Evolutionary conservation across 2,113 vertebrate species (phyloP), one percentile per base, ranked within the genome.

Genomic region (Gambusia holbrooki): DNA sequence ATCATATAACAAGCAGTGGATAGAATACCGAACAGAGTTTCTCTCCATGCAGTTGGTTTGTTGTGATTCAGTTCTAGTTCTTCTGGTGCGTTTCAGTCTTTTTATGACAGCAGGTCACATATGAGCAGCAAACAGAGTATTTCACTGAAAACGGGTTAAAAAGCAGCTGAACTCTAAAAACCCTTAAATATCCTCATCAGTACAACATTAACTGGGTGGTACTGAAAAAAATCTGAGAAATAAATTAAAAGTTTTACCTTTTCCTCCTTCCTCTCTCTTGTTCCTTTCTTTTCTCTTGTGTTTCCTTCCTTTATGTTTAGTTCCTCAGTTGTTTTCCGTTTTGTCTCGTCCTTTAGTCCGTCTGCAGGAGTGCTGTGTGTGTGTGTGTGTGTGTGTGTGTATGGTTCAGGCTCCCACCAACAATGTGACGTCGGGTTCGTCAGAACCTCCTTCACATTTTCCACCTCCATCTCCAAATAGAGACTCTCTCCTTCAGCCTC

Each of bases 401-500:
- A 61, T 29, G 48, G 71, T 25, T 74, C 14, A 58, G 63, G 64
- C 58, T 79, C 82, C 64, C 64, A 75, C 76, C 70, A 77, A 74
- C 80, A 79, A 40, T 73, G 80, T 88, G 90, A 87, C 92, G 87
- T 84, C 74, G 63, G 71, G 90, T 37, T 73, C 25, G 32, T 72
- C 80, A 66, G 63, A 82, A 33, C 85, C 81, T 71, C 73, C 64
- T 68, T 62, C 61, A 58, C 40, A 3, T 70, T 76, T 74, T 77
- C 83, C 77, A 68, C 87, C 81, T 90, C 84, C 40, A 85, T 88
- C 68, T 93, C 94, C 94, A 92, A 93, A 94, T 94, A 94, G 83
- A 95, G 93, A 75, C 92, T 87, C 61, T 62, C 84, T 71, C 66
- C 45, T 10, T 74, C 45, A 66, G 73, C 90, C 88, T 85, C 84